Conservation (phyloP, 53 echinoderm and acorn worm genomes). For the Actinopyga echinites region DNA sequence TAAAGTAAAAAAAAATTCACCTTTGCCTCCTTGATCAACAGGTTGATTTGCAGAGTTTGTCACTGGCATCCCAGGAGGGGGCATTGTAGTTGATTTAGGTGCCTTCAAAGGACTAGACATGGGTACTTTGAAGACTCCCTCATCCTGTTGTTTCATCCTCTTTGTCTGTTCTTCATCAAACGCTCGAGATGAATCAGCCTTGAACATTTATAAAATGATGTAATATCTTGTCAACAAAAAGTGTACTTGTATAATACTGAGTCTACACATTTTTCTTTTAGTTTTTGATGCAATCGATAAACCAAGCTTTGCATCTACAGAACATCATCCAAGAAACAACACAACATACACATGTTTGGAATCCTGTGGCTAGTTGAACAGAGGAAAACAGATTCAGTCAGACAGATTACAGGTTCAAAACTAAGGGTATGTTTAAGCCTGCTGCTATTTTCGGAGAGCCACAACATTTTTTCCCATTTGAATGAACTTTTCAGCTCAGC, state of each 20-base stretch:
- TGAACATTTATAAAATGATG: not conserved
- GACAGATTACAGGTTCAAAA: too few relatives aligned
- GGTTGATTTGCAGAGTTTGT: not conserved
- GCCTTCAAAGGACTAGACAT: conserved; percentile 20
- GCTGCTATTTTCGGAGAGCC: too few relatives aligned
- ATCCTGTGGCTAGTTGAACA: too few relatives aligned
- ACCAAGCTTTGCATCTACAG: too few relatives aligned
- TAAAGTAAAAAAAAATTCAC: not conserved
- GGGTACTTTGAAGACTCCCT: conserved; percentile 59
- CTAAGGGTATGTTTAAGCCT: too few relatives aligned
- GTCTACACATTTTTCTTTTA: too few relatives aligned
- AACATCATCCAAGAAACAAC: too few relatives aligned
- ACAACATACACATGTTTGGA: too few relatives aligned
- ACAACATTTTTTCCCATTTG: too few relatives aligned
- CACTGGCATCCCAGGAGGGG: not conserved
- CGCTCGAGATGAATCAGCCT: conserved; percentile 7
- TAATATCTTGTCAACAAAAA: not conserved
- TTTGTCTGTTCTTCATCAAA: conserved; percentile 48
- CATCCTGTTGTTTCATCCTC: conserved; percentile 45
- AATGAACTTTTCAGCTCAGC: too few relatives aligned
- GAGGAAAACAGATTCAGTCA: too few relatives aligned
- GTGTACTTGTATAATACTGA: not conserved
- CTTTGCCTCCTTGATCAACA: not conserved
- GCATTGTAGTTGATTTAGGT: conserved; percentile 8
- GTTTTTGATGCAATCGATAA: too few relatives aligned